Conservation (phyloP, 2,888 invertebrate species). For the Polydrusus pterygomalis region DNA sequence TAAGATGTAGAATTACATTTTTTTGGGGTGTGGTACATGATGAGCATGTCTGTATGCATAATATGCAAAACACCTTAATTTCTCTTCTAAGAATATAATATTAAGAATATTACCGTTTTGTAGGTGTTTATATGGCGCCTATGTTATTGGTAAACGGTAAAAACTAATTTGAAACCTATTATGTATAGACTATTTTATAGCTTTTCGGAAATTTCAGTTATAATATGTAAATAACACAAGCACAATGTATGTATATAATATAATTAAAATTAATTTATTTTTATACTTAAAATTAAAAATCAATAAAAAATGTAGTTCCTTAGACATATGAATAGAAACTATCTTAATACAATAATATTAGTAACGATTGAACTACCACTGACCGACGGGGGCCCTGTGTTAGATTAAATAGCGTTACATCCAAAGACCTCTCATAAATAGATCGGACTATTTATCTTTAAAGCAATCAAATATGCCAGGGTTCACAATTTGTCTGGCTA, state of each 20-base stretch:
- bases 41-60: constrained; percentile 20
- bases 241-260: no score
- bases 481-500: no score
- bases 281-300: background rate
- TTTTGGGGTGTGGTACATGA: constrained; percentile 24
- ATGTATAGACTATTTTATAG: constrained; percentile 24
- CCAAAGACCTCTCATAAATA: no score
- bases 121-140: constrained; percentile 41
- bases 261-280: constrained; percentile 5
- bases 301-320: background rate
- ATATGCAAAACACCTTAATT: constrained; percentile 31
- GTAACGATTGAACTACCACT: background rate
- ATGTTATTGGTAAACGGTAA: constrained; percentile 20
- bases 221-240: background rate
- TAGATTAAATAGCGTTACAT: no score
- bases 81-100: background rate
- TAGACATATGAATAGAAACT: background rate
- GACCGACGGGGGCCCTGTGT: no score
- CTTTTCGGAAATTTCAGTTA: constrained; percentile 6
- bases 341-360: background rate
- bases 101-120: constrained; percentile 26
- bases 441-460: no score
- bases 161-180: constrained; percentile 12
- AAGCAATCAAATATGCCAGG: no score
- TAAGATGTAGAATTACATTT: constrained; percentile 25